Percentiles rank a stretch among this genome's conserved stretches.
Evolutionary conservation across 2,888 invertebrate genomes (phyloP).

Genomic region (Xylophagus ater): DNA sequence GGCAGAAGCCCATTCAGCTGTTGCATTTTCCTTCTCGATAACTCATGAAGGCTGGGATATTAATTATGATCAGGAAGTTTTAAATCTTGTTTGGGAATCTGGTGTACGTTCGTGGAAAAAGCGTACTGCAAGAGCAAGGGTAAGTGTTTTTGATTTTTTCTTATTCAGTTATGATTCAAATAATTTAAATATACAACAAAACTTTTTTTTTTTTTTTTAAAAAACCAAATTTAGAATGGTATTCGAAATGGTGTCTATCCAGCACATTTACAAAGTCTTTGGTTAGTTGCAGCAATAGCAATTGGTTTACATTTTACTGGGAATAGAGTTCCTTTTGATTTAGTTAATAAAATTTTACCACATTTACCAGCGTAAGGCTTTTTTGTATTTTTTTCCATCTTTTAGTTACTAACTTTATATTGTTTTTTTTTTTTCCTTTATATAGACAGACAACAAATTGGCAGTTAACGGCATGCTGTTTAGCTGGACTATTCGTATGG

Average conservation of each 20-base stretch:
- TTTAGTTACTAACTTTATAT: background rate
- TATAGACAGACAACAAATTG: constrained; percentile 54
- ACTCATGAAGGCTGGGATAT: constrained; percentile 98
- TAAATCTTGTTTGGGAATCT: constrained; percentile 89
- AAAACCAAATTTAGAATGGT: constrained; percentile 62
- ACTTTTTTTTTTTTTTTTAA: background rate
- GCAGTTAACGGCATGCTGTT: constrained; percentile 61
- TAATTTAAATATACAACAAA: background rate
- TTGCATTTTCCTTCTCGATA: constrained; percentile 93
- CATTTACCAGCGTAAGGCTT: constrained; percentile 61
- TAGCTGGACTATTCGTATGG: constrained; percentile 76
- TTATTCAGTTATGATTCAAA: background rate
- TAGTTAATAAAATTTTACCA: constrained; percentile 61
- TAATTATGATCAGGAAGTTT: constrained; percentile 92
- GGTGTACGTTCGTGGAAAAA: constrained; percentile 94
- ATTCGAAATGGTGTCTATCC: constrained; percentile 93
- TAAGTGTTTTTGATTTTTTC: constrained; percentile 39
- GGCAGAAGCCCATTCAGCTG: constrained; percentile 98
- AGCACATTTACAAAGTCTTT: constrained; percentile 80
- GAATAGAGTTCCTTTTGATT: constrained; percentile 69
- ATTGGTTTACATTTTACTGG: constrained; percentile 70
- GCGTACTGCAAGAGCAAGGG: constrained; percentile 79
- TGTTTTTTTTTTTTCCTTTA: constrained; percentile 15
- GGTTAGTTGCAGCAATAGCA: constrained; percentile 69
- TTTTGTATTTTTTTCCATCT: background rate